These are phyloP conservation scores for Dromas ardeola DNA, from an alignment of 2,113 vertebrate species.

Conservation along the genomic window DNA sequence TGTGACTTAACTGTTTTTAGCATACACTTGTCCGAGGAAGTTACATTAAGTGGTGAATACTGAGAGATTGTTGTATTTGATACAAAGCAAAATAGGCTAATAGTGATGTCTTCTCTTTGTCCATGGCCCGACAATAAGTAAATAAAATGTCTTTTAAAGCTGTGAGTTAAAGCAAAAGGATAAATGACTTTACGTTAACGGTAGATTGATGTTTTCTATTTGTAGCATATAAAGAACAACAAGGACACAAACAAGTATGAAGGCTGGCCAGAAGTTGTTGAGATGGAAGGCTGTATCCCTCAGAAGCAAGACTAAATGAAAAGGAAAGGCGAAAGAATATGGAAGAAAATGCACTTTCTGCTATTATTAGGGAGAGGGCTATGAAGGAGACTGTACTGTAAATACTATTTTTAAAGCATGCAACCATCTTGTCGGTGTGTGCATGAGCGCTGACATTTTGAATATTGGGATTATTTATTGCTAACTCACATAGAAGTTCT, in stretches of 20 bases:
- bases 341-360: conserved; percentile 59
- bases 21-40: neutral
- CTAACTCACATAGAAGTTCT: conserved; percentile 64
- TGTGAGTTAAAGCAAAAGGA: neutral
- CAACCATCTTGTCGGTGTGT: conserved; percentile 69
- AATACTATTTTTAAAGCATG: conserved; percentile 75
- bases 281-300: conserved; percentile 98
- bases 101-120: neutral
- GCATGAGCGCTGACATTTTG: conserved; percentile 74
- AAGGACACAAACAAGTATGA: conserved; percentile 96
- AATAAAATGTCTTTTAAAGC: neutral
- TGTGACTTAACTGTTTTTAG: neutral
- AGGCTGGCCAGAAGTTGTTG: conserved; percentile 97
- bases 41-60: neutral
- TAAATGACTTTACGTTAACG: neutral
- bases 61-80: neutral
- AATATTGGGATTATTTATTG: conserved; percentile 82
- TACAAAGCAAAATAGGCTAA: neutral
- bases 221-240: conserved; percentile 94
- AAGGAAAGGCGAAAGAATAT: neutral
- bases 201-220: conserved; percentile 15
- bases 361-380: conserved; percentile 31
- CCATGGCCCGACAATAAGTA: neutral
- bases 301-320: conserved; percentile 80
- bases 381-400: conserved; percentile 50